These are phyloP conservation scores for Drosophila anomalata DNA, from an alignment of 2,888 invertebrate species.

Conservation along the genomic window DNA sequence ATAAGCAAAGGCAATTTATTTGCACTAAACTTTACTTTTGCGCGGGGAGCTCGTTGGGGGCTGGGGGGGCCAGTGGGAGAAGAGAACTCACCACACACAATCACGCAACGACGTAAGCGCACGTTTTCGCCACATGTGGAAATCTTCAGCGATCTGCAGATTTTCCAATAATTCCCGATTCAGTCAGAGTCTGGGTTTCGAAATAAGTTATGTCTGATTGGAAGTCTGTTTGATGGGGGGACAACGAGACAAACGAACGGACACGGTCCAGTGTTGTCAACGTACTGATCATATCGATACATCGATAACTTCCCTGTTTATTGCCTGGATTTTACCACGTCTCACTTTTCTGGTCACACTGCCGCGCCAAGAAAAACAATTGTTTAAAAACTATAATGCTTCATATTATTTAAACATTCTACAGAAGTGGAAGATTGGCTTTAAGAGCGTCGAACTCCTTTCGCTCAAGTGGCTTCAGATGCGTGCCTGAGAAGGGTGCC, in stretches of 20 bases:
- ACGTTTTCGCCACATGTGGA: conserved; percentile 61
- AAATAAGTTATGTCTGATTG: conserved; percentile 26
- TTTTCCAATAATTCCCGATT: conserved; percentile 5
- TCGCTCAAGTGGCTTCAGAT: conserved; percentile 79
- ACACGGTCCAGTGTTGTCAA: background rate
- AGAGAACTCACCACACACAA: conserved; percentile 73
- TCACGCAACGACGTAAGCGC: conserved; percentile 67
- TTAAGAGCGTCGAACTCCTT: conserved; percentile 81
- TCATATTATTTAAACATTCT: conserved; percentile 17
- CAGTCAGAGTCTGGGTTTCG: conserved; percentile 24
- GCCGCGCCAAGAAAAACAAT: background rate
- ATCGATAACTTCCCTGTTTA: background rate
- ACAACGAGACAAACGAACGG: conserved; percentile 25
- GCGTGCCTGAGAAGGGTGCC: conserved; percentile 81
- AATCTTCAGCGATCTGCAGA: conserved; percentile 13
- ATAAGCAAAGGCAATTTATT: conserved; percentile 79
- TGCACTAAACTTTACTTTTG: conserved; percentile 79
- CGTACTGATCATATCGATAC: background rate
- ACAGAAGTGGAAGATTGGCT: conserved; percentile 79
- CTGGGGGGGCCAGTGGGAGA: conserved; percentile 28
- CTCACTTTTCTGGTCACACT: conserved; percentile 1
- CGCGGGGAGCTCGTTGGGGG: conserved; percentile 38
- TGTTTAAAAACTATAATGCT: background rate
- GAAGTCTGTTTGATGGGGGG: conserved; percentile 22
- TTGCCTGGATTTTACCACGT: background rate